phyloP scores from a whole-genome alignment of 2,888 invertebrate species.

The Epistrophe grossulariae region DNA sequence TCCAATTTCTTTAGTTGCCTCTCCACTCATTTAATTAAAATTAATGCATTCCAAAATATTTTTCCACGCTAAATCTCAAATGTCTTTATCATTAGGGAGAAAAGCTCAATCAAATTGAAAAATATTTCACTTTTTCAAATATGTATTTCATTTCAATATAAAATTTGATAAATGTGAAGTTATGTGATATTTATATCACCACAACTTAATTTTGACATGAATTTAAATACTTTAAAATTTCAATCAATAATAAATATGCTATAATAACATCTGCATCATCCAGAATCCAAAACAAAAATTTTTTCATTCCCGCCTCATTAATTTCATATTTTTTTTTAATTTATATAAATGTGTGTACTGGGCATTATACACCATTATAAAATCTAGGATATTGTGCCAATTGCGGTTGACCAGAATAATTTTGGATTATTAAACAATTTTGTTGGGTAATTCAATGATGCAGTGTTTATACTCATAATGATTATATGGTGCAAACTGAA shows the following conservation, averaged over 20 bases:
- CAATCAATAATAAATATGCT: not conserved
- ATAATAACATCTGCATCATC: conserved; percentile 5
- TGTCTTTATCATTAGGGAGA: too few relatives aligned
- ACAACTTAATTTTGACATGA: too few relatives aligned
- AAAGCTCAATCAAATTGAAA: too few relatives aligned
- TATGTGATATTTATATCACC: too few relatives aligned
- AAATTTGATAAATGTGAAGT: too few relatives aligned
- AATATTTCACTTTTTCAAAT: too few relatives aligned
- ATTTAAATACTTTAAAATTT: not conserved
- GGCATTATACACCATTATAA: not conserved
- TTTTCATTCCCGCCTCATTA: conserved; percentile 28
- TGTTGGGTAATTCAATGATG: not conserved
- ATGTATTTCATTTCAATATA: too few relatives aligned
- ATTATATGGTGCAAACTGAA: not conserved
- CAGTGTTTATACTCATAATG: not conserved
- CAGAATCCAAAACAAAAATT: not conserved
- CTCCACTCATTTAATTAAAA: too few relatives aligned
- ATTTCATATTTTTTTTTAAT: conserved; percentile 26
- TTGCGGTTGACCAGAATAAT: conserved; percentile 22
- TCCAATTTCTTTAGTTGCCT: too few relatives aligned
- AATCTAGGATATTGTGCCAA: conserved; percentile 36
- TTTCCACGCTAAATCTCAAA: too few relatives aligned
- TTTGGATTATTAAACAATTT: conserved; percentile 13
- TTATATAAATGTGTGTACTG: conserved; percentile 1
- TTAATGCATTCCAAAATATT: too few relatives aligned